A percentile compares a stretch with the other conserved stretches of the same genome.
These are phyloP conservation scores for Nematopogon swammerdamellus DNA, from an alignment of 2,888 invertebrate species.

Conservation along the genomic window DNA sequence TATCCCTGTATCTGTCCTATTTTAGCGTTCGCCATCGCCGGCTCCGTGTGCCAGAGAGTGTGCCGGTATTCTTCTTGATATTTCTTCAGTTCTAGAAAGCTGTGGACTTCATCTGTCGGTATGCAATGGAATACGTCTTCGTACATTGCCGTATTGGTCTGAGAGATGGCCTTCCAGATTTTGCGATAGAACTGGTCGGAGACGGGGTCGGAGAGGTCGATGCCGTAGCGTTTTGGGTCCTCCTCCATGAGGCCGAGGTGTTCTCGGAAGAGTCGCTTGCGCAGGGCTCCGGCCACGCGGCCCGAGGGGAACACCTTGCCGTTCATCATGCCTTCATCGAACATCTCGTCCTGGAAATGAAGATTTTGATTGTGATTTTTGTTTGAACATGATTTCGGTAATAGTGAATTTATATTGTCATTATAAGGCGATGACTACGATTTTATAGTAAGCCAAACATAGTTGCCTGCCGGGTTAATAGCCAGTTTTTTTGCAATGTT, in stretches of 20 bases:
- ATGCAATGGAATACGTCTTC: conserved; percentile 92
- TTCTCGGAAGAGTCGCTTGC: conserved; percentile 85
- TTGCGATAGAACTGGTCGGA: conserved; percentile 78
- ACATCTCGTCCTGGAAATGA: conserved; percentile 74
- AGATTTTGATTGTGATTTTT: too few relatives aligned
- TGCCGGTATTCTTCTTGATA: conserved; percentile 66
- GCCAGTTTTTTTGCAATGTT: too few relatives aligned
- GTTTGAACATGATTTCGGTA: too few relatives aligned
- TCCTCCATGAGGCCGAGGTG: conserved; percentile 72
- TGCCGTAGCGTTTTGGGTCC: conserved; percentile 37
- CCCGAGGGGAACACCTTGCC: conserved; percentile 80
- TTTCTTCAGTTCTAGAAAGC: conserved; percentile 72
- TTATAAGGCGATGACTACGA: too few relatives aligned
- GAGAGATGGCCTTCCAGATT: conserved; percentile 79
- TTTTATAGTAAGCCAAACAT: too few relatives aligned
- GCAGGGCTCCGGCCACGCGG: conserved; percentile 78
- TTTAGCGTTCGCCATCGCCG: conserved; percentile 67
- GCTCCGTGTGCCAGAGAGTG: conserved; percentile 70
- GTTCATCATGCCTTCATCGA: conserved; percentile 79
- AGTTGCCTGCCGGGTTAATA: too few relatives aligned
- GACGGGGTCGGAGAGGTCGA: conserved; percentile 78
- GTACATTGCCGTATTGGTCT: conserved; percentile 81
- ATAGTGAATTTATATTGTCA: too few relatives aligned
- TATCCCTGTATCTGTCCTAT: conserved; percentile 78
- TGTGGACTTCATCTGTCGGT: conserved; percentile 78